A percentile compares a stretch with the other conserved stretches of the same genome.
These are phyloP conservation scores for Nasonia giraulti DNA, from an alignment of 1,140 invertebrate genomes.

Conservation along the genomic window DNA sequence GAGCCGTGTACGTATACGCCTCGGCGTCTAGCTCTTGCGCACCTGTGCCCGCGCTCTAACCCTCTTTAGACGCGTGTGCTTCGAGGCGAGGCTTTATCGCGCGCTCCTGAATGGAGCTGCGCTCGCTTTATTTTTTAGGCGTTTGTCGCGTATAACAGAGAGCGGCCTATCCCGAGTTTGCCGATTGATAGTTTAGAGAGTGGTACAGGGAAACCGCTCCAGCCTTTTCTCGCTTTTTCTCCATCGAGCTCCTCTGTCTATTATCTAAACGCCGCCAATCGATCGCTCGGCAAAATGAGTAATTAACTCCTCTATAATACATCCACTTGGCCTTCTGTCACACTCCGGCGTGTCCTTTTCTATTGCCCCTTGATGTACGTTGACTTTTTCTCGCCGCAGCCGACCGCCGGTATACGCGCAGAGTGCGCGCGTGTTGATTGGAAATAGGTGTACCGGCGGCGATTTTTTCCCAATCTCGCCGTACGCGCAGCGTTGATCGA, in stretches of 20 bases:
- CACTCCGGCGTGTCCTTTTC: too few species aligned
- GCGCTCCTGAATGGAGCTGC: too few species aligned
- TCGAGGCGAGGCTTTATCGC: not conserved
- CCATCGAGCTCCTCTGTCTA: not conserved
- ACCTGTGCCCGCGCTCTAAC: not conserved
- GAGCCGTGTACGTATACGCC: too few species aligned
- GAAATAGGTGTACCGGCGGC: not conserved
- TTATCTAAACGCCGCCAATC: not conserved
- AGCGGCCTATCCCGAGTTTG: not conserved
- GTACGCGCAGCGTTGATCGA: not conserved
- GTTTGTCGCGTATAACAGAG: too few species aligned
- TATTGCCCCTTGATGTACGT: too few species aligned
- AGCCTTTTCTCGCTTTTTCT: not conserved
- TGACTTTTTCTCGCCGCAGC: not conserved
- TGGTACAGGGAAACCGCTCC: too few species aligned
- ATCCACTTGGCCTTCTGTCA: too few species aligned
- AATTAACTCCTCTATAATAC: too few species aligned
- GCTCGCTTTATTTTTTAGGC: not conserved
- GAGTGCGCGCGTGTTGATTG: constrained; percentile 15
- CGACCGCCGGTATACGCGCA: not conserved
- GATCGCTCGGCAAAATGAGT: constrained; percentile 3
- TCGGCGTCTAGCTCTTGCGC: not conserved
- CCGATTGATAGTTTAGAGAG: not conserved
- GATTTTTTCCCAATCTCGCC: not conserved
- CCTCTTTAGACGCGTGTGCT: not conserved